Conservation (phyloP, 2,113 vertebrate species). For the Hystrix cristata region DNA sequence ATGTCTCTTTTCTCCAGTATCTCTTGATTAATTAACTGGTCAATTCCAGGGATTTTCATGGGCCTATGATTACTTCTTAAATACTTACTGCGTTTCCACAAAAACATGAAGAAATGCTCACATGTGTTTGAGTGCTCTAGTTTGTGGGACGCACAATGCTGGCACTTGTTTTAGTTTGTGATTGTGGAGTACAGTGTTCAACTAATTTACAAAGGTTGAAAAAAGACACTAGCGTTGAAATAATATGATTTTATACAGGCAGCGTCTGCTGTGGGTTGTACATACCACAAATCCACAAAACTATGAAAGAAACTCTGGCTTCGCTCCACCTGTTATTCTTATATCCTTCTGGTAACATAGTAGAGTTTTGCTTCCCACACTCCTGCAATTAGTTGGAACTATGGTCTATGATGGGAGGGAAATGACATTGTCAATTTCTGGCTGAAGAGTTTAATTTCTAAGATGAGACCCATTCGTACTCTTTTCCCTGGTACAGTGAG, state of each 20-base stretch:
- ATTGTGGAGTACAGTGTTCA: background rate
- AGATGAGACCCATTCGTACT: background rate
- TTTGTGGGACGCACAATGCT: background rate
- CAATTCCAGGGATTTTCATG: background rate
- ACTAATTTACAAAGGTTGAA: background rate
- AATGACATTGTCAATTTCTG: background rate
- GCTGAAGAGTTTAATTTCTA: constrained; percentile 31
- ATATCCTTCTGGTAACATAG: background rate
- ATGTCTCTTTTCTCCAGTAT: background rate
- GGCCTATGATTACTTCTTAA: background rate
- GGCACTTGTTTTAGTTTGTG: background rate
- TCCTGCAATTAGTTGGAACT: background rate
- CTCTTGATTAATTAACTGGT: constrained; percentile 13
- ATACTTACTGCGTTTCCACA: background rate
- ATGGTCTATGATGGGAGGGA: background rate
- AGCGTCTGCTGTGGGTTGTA: background rate
- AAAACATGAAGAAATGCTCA: background rate
- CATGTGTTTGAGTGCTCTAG: background rate
- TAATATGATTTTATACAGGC: background rate
- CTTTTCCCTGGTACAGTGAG: background rate
- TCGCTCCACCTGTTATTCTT: background rate
- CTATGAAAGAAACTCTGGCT: background rate
- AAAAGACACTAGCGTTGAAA: background rate
- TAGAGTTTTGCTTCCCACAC: background rate
- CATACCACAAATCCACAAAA: background rate